phyloP scores from a whole-genome alignment of 2,113 vertebrate genomes.

The Cebidichthys violaceus region DNA sequence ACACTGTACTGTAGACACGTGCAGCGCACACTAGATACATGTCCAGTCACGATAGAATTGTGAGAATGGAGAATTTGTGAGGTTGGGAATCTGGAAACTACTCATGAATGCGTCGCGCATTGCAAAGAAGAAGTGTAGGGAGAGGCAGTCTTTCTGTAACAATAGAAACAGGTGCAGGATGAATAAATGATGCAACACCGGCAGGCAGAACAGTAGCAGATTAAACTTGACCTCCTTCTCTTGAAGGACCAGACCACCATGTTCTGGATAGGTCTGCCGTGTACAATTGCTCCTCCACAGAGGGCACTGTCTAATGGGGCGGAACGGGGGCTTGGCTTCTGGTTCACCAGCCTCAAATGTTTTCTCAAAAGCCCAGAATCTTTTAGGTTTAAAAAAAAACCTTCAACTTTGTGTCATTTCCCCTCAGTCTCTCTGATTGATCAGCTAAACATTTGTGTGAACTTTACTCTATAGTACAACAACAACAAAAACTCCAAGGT shows the following conservation, averaged over 20 bases:
- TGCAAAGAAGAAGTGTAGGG: background rate
- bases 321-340: background rate
- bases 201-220: constrained; percentile 24
- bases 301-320: constrained; percentile 4
- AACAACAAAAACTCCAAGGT: background rate
- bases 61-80: background rate
- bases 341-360: background rate
- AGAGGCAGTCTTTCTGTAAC: constrained; percentile 23
- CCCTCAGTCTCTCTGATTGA: background rate
- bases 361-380: background rate
- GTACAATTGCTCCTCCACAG: constrained; percentile 10
- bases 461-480: background rate
- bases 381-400: background rate
- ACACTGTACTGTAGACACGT: background rate
- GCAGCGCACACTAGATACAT: background rate
- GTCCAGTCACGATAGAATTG: background rate
- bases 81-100: background rate
- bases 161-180: constrained; percentile 67
- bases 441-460: background rate
- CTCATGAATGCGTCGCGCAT: background rate
- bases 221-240: constrained; percentile 20
- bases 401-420: background rate
- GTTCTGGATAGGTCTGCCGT: background rate
- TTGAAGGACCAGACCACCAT: constrained; percentile 5
- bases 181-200: constrained; percentile 69